Evolutionary conservation across 2,888 invertebrate genomes (phyloP).

Genomic region (Cylindroiulus punctatus): DNA sequence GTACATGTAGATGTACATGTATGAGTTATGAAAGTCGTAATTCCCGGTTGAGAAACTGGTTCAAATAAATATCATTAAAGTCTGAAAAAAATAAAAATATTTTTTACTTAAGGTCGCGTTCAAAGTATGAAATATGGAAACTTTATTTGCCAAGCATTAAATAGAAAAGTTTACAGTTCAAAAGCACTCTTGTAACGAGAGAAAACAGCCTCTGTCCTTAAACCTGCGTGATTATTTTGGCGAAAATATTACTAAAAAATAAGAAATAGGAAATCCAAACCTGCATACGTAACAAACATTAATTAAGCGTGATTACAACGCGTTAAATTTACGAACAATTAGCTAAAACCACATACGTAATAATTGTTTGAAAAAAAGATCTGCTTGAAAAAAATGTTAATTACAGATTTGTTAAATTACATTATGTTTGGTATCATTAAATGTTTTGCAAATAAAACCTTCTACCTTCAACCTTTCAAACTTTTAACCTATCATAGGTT

Average conservation of each 20-base stretch:
- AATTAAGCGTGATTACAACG: not conserved
- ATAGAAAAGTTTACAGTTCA: conserved; percentile 45
- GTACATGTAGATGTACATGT: too few relatives aligned
- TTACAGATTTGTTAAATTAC: not conserved
- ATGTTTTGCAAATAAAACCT: too few relatives aligned
- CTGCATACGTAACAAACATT: not conserved
- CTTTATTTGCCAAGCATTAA: conserved; percentile 47
- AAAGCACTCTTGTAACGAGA: conserved; percentile 45
- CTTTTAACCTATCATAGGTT: too few relatives aligned
- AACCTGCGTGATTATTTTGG: not conserved
- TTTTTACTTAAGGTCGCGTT: not conserved
- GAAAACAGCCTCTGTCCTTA: not conserved
- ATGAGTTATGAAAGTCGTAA: too few relatives aligned
- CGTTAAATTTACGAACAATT: not conserved
- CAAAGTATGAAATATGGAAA: conserved; percentile 45
- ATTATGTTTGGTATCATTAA: not conserved
- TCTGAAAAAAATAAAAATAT: not conserved
- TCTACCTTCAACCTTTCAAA: too few relatives aligned
- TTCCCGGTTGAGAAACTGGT: too few relatives aligned
- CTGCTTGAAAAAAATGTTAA: not conserved
- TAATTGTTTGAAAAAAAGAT: not conserved
- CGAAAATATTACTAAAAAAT: not conserved
- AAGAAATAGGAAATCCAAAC: not conserved
- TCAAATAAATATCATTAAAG: too few relatives aligned
- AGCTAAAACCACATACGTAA: not conserved